Evolutionary conservation across 2,797 vertebrate species (phyloP).

Genomic region (Epinephelus awoara): DNA sequence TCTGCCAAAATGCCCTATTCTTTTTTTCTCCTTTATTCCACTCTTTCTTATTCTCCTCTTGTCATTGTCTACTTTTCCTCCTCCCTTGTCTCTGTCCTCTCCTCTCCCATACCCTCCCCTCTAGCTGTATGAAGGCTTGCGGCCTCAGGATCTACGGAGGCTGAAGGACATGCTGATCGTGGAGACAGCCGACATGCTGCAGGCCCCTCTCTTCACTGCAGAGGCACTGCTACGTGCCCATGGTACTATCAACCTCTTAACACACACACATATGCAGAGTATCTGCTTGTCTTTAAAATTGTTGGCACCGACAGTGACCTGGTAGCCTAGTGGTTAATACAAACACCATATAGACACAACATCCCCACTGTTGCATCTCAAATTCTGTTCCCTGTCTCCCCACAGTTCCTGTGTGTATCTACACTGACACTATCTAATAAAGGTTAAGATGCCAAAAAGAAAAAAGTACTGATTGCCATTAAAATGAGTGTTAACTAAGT

Average conservation of each 20-base stretch:
- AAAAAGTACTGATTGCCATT: background rate
- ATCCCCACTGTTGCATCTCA: background rate
- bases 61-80: conserved; percentile 4
- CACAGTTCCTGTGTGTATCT: background rate
- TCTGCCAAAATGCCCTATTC: conserved; percentile 8
- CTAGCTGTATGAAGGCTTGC: conserved; percentile 95
- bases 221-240: conserved; percentile 97
- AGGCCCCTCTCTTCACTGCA: conserved; percentile 97
- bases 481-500: too few relatives aligned
- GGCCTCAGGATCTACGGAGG: conserved; percentile 94
- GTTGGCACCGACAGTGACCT: background rate
- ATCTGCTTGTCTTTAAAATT: conserved; percentile 23
- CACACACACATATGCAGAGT: background rate
- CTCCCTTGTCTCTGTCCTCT: background rate
- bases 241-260: conserved; percentile 84
- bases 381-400: background rate
- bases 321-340: conserved; percentile 3
- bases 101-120: conserved; percentile 43
- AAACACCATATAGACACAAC: background rate
- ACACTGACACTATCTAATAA: background rate
- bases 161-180: conserved; percentile 99
- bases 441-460: background rate
- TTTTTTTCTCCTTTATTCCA: background rate
- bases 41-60: conserved; percentile 20
- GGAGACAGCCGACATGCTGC: conserved; percentile 99